phyloP scores from a whole-genome alignment of 2,797 vertebrate genomes.

The Acrossocheilus wenchowensis region DNA sequence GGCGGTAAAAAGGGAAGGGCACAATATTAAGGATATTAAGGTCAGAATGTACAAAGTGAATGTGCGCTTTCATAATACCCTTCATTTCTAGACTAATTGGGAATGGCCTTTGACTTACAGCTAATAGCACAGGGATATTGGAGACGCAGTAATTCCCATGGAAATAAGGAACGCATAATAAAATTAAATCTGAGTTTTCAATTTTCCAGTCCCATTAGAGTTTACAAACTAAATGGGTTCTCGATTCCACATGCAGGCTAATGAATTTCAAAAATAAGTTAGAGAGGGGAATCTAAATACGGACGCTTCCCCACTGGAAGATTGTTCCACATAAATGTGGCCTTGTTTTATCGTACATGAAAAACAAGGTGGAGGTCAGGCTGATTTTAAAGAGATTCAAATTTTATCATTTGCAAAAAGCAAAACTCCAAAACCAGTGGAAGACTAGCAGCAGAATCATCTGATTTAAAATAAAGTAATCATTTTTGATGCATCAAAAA shows the following conservation, averaged over 20 bases:
- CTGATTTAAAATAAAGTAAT: background rate
- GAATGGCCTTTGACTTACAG: slow-evolving; percentile 80
- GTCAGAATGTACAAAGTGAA: slow-evolving; percentile 75
- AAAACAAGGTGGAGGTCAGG: slow-evolving; percentile 6
- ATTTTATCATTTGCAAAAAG: background rate
- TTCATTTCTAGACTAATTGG: slow-evolving; percentile 76
- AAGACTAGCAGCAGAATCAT: background rate
- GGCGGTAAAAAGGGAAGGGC: background rate
- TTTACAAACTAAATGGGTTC: slow-evolving; percentile 76
- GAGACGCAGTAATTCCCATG: slow-evolving; percentile 77
- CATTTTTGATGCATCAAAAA: background rate
- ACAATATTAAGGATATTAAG: slow-evolving; percentile 65
- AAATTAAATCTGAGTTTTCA: slow-evolving; percentile 85
- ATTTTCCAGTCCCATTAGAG: slow-evolving; percentile 80
- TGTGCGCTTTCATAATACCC: slow-evolving; percentile 73
- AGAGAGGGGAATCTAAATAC: slow-evolving; percentile 58
- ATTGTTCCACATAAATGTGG: slow-evolving; percentile 57
- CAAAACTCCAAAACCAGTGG: background rate
- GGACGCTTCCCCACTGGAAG: slow-evolving; percentile 43
- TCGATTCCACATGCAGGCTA: slow-evolving; percentile 66
- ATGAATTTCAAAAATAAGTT: slow-evolving; percentile 77
- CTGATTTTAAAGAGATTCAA: background rate
- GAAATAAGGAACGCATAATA: slow-evolving; percentile 74
- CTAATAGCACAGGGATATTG: slow-evolving; percentile 77
- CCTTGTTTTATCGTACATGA: slow-evolving; percentile 37